phyloP scores from a whole-genome alignment of 2,888 invertebrate genomes.

The Limnephilus auricula region DNA sequence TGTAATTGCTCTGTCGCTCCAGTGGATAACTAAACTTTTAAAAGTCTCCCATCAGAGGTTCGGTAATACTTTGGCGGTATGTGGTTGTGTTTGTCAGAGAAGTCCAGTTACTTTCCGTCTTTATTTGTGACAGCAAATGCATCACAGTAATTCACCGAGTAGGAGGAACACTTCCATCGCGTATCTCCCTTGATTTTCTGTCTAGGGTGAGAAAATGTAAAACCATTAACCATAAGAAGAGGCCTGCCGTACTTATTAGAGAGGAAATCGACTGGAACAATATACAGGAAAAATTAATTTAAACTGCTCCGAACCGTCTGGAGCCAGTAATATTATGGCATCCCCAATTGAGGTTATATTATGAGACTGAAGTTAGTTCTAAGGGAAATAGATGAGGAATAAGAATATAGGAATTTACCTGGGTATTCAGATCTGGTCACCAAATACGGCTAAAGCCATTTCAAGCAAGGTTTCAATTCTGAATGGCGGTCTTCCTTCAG shows the following conservation, averaged over 20 bases:
- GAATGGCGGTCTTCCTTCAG: too few relatives aligned
- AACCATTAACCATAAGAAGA: conserved; percentile 20
- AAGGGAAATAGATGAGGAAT: too few relatives aligned
- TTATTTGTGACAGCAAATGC: neutral
- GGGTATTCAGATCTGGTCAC: too few relatives aligned
- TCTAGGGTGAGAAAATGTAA: neutral
- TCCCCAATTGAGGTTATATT: too few relatives aligned
- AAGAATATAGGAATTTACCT: too few relatives aligned
- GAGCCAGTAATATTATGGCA: too few relatives aligned
- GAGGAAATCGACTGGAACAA: conserved; percentile 28
- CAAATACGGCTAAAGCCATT: too few relatives aligned
- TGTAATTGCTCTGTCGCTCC: too few relatives aligned
- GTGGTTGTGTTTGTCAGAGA: neutral
- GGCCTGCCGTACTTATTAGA: neutral
- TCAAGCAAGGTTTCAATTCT: too few relatives aligned
- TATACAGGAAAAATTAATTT: neutral
- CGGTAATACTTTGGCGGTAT: neutral
- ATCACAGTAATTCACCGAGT: neutral
- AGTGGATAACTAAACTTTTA: conserved; percentile 3
- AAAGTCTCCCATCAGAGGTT: neutral
- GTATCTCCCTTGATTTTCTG: neutral
- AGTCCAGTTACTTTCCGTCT: neutral
- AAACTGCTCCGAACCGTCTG: neutral
- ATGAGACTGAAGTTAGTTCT: too few relatives aligned
- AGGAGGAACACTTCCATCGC: conserved; percentile 31